A percentile compares a stretch with the other conserved stretches of the same genome.
phyloP scores from a whole-genome alignment of 2,888 invertebrate species.

The Leucophenga maculata region DNA sequence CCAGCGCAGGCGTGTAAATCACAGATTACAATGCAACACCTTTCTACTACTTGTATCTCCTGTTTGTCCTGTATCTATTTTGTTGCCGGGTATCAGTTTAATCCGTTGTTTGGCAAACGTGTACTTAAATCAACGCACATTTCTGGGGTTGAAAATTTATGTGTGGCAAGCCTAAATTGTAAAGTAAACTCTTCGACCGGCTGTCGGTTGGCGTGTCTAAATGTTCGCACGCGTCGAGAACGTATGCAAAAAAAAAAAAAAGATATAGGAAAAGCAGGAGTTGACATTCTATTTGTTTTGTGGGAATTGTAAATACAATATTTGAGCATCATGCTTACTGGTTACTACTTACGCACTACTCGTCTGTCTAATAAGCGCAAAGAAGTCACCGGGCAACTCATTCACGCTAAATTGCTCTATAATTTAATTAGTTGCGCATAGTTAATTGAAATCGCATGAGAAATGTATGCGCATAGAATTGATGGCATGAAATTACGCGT shows the following conservation, averaged over 20 bases:
- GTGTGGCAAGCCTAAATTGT: slow-evolving; percentile 34
- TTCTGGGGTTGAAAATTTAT: slow-evolving; percentile 60
- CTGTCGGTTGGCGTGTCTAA: slow-evolving; percentile 42
- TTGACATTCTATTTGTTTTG: slow-evolving; percentile 51
- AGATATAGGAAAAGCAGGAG: background rate
- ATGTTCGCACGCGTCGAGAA: slow-evolving; percentile 46
- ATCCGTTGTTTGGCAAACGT: slow-evolving; percentile 42
- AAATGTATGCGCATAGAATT: background rate
- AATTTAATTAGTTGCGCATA: slow-evolving; percentile 58
- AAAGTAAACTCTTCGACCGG: background rate
- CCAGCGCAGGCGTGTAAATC: slow-evolving; percentile 33
- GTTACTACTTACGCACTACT: slow-evolving; percentile 7
- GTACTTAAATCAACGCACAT: slow-evolving; percentile 68
- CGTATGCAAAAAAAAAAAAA: slow-evolving; percentile 50
- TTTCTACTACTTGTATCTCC: slow-evolving; percentile 39
- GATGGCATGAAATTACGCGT: slow-evolving; percentile 6
- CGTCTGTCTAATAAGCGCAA: slow-evolving; percentile 44
- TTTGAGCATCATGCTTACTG: slow-evolving; percentile 7
- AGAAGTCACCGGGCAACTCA: background rate
- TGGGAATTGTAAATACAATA: slow-evolving; percentile 47
- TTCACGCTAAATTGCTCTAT: slow-evolving; percentile 44
- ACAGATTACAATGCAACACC: slow-evolving; percentile 13
- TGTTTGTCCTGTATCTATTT: slow-evolving; percentile 22
- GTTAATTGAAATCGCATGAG: slow-evolving; percentile 61
- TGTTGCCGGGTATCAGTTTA: slow-evolving; percentile 51